Percentiles rank a stretch among this genome's conserved stretches.
phyloP scores from a whole-genome alignment of 2,888 invertebrate species.

The Tethea ocularis region DNA sequence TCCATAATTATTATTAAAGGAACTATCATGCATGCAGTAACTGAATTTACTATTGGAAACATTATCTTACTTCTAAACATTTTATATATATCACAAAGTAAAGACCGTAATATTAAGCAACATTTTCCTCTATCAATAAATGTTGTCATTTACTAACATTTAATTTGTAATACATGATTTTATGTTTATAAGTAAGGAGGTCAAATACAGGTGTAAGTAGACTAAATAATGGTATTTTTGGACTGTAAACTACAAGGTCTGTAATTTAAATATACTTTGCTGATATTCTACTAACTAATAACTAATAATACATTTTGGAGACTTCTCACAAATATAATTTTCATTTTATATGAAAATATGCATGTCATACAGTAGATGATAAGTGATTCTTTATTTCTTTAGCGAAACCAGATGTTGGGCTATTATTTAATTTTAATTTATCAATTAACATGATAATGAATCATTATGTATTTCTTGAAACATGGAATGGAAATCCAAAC shows the following conservation, averaged over 20 bases:
- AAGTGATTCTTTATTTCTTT: too few species aligned
- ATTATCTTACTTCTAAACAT: neutral
- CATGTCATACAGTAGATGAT: too few species aligned
- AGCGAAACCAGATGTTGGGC: too few species aligned
- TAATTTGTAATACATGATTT: neutral
- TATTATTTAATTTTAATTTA: neutral
- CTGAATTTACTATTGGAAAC: neutral
- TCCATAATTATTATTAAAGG: too few species aligned
- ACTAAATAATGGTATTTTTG: neutral
- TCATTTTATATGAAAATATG: too few species aligned
- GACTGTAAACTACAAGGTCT: neutral
- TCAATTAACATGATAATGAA: neutral
- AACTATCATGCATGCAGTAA: neutral
- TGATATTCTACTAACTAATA: too few species aligned
- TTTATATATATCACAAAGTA: too few species aligned
- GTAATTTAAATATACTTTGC: too few species aligned
- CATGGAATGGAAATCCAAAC: neutral
- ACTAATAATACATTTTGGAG: too few species aligned
- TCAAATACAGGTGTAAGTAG: neutral
- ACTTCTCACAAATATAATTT: too few species aligned
- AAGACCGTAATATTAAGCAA: neutral
- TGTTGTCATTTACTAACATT: neutral
- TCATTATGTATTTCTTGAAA: neutral
- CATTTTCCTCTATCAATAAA: neutral
- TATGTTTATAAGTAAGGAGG: neutral